Evolutionary conservation across 1,140 invertebrate genomes (phyloP), one percentile per base, ranked within the genome.

Genomic region (Achatina immaculata): DNA sequence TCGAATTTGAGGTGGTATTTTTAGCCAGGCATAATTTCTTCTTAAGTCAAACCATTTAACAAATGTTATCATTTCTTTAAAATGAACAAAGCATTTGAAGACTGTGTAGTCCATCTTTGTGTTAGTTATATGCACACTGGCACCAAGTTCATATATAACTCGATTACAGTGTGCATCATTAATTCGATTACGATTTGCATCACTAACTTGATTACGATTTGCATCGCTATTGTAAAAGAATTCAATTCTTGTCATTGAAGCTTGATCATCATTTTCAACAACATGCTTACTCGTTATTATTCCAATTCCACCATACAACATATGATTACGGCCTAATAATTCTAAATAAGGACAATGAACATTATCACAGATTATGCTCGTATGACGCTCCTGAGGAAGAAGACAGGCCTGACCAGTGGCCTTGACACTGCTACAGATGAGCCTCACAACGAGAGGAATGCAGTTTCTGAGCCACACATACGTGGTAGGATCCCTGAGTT

Each of bases 171-270:
- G 1, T 6, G 66, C n/a, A n/a, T n/a, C 77, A 76, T n/a, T 4
- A 16, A 78, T 31, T n/a, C n/a, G n/a, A n/a, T n/a, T n/a, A n/a
- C n/a, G n/a, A n/a, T n/a, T n/a, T n/a, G n/a, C n/a, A n/a, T n/a
- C n/a, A n/a, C n/a, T n/a, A 7, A 31, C 16, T 28, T 38, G 1
- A 2, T 28, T 0, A 7, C 40, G 1, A 1, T 62, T n/a, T n/a
- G n/a, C 77, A 76, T 55, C 73, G n/a, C 28, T 73, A 71, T 79
- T 48, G 66, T 79, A 79, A 42, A 79, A 79, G 28, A 79, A 79
- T 38, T 79, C 77, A 34, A 79, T 43, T 69, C 11, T 68, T 45
- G 77, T 79, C 45, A 24, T 48, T 4, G 40, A 14, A 7, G 77
- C 77, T 2, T 79, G 3, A 24, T 48, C 19, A 21, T 68, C 31